These are phyloP conservation scores for Drosophila mimetica DNA, from an alignment of 2,888 invertebrate genomes.

Conservation along the genomic window DNA sequence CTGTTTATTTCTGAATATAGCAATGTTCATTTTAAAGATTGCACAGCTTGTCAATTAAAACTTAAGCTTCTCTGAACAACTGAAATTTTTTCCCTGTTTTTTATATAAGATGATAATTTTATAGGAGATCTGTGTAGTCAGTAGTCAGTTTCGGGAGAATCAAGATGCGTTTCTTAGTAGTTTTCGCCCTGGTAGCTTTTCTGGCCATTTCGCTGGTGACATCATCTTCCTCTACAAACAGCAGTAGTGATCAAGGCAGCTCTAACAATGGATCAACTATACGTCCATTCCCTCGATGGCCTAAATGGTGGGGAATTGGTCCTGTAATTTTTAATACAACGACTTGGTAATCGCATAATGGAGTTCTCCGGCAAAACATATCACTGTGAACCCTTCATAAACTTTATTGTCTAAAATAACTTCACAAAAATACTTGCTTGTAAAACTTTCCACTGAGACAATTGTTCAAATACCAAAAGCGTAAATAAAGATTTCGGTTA, in stretches of 20 bases:
- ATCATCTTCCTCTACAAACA: background rate
- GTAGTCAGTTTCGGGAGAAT: background rate
- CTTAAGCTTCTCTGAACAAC: background rate
- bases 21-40: background rate
- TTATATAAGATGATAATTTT: slow-evolving; percentile 1
- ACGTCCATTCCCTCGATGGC: slow-evolving; percentile 8
- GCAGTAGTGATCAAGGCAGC: background rate
- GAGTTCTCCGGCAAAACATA: background rate
- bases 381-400: background rate
- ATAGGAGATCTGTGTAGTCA: background rate
- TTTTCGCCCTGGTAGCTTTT: slow-evolving; percentile 4
- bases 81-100: background rate
- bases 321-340: slow-evolving; percentile 2
- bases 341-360: background rate
- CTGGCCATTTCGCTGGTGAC: slow-evolving; percentile 9
- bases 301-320: slow-evolving; percentile 9
- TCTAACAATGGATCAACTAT: background rate
- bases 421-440: slow-evolving; percentile 9
- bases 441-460: slow-evolving; percentile 40
- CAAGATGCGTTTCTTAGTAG: slow-evolving; percentile 21
- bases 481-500: slow-evolving; percentile 28
- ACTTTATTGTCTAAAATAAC: background rate
- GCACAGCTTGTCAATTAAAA: background rate
- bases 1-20: background rate
- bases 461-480: slow-evolving; percentile 29